These are phyloP conservation scores for Phyllotreta cruciferae DNA, from an alignment of 2,888 invertebrate genomes.

Conservation along the genomic window DNA sequence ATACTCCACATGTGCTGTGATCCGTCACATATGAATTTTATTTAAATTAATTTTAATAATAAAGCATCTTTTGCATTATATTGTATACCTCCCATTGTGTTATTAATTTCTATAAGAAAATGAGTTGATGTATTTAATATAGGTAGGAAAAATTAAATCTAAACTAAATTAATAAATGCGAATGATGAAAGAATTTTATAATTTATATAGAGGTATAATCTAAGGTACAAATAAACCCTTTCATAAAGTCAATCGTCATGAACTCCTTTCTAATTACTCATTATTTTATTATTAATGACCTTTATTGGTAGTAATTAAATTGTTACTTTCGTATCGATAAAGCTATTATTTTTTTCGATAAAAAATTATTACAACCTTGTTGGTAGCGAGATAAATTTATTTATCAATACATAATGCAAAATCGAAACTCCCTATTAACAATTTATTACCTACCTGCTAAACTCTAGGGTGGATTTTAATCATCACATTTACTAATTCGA, in stretches of 20 bases:
- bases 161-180: no score
- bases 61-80: conserved; percentile 11
- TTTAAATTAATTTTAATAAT: conserved; percentile 25
- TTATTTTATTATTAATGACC: conserved; percentile 9
- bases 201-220: no score
- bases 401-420: no score
- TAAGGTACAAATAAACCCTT: background rate
- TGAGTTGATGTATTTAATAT: background rate
- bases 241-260: background rate
- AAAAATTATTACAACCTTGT: no score
- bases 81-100: conserved; percentile 7
- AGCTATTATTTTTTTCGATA: background rate
- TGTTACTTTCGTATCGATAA: background rate
- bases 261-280: conserved; percentile 8
- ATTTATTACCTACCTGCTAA: no score
- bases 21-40: conserved; percentile 25
- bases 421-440: no score
- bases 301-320: background rate
- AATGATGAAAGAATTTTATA: no score
- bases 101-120: conserved; percentile 1
- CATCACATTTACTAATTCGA: no score
- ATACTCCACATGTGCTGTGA: conserved; percentile 24
- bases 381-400: no score
- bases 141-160: no score
- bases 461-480: no score